These are phyloP conservation scores for Pluvialis apricaria DNA, from an alignment of 2,113 vertebrate species.

Conservation along the genomic window DNA sequence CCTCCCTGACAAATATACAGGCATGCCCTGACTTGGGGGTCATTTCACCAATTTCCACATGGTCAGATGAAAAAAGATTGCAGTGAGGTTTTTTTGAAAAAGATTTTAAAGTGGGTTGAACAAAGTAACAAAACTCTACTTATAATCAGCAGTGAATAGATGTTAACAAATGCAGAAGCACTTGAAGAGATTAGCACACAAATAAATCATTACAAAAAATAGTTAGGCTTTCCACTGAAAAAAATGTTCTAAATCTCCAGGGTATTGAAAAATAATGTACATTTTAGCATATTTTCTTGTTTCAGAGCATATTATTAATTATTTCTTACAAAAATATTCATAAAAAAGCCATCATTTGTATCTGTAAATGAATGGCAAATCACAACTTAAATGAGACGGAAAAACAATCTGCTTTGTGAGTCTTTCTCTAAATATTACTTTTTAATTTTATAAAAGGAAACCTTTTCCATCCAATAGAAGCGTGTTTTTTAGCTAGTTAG, in stretches of 20 bases:
- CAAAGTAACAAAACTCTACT: neutral
- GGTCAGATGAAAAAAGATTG: neutral
- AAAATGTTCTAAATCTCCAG: slow-evolving; percentile 30
- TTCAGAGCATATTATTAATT: slow-evolving; percentile 49
- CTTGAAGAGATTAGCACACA: slow-evolving; percentile 38
- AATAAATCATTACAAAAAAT: slow-evolving; percentile 50
- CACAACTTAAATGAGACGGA: slow-evolving; percentile 52
- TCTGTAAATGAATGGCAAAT: slow-evolving; percentile 39
- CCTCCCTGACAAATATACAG: neutral
- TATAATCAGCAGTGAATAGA: neutral
- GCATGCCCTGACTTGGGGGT: accelerated
- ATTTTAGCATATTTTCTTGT: slow-evolving; percentile 62
- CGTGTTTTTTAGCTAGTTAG: slow-evolving; percentile 25
- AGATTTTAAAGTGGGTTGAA: neutral
- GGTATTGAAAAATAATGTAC: slow-evolving; percentile 29
- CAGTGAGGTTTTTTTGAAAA: neutral
- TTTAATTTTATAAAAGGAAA: slow-evolving; percentile 29
- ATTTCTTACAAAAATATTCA: slow-evolving; percentile 54
- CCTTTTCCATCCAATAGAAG: slow-evolving; percentile 30
- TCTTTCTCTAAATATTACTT: slow-evolving; percentile 50
- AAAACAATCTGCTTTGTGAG: slow-evolving; percentile 50
- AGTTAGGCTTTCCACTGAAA: neutral
- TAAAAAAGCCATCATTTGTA: slow-evolving; percentile 38
- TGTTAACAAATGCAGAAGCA: neutral
- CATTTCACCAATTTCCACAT: neutral